Base-by-base conservation (phyloP, 2,888 invertebrate genomes). In the Osmoderma eremita region DNA sequence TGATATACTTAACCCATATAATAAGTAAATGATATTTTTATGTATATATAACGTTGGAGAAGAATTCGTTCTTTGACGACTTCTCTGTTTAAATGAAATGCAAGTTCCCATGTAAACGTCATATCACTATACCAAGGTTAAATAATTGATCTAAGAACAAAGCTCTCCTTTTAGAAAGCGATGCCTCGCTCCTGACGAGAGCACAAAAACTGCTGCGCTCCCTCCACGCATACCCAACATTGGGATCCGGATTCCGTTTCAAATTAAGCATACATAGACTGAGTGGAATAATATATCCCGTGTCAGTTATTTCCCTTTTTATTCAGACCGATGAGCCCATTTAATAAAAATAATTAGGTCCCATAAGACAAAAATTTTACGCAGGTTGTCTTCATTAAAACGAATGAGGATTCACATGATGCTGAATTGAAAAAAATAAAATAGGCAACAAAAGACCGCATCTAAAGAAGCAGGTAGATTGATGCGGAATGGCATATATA, bases 401-500 rank as follows among this genome's bases (percentile, higher is more conserved):
- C 65, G 58, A 56, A 58, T 49, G 54, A 48, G 65, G 56, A 65
- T 65, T 58, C 65, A 49, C 58, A 58, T n/a, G n/a, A n/a, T 65
- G 65, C 39, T 39, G 48, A 63, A 67, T 50, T 18, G 42, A 13
- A 49, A 61, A 54, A 63, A 38, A 38, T 38, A 41, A 64, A 53
- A 42, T 53, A 45, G 63, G 42, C 53, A 41, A 64, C 45, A 30
- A 42, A 39, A 50, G 61, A 63, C 30, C 49, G 65, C 22, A 42
- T 50, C 58, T 66, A 61, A 66, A 48, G 45, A 24, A 61, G 20
- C 65, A 65, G 65, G 65, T 65, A 65, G 65, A 68, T 65, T 64
- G 68, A 65, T 68, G 68, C 53, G 68, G 65, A 68, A 53, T 68
- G 63, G 64, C 65, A 64, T 58, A 64, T 64, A 68, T 68, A 65